Base-by-base conservation (phyloP, 37 sponge, comb jelly and placozoan species). In the Halichondria panicea region DNA sequence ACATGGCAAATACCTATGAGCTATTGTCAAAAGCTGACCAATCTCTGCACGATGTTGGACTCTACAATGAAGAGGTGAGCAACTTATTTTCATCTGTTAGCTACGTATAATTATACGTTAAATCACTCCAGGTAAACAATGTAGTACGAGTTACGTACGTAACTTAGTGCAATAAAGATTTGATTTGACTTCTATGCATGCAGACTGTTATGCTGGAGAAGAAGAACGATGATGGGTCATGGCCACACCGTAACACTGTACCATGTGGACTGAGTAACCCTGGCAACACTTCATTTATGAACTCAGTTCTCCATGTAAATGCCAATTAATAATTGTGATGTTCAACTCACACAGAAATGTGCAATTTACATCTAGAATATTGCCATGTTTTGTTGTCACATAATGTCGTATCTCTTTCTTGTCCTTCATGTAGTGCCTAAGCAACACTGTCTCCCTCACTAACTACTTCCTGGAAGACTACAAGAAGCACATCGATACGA, bases 241-340 rank as follows among this genome's bases (percentile, higher is more conserved):
- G 92, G 92, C 84, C 92, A 34, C 89, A 84, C 22, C 38, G 63
- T 30, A 19, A 32, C 32, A 81, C 81, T 37, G 90, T 85, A 4
- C 75, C 84, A 2, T 89, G 90, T 81, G 97, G 97, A 0, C 83
- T 96, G 35, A 81, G 74, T 52, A 96, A 96, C 70, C 69, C 89
- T 43, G 97, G 93, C 33, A 96, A 96, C 71, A 89, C 93, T 0
- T 93, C 88, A 55, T 93, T 87, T 71, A 93, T 89, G 93, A 96
- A 96, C 86, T 87, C 89, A 55, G 85, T 86, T 18, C 83, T 96
- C 24, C 87, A 86, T 66, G 84, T 83, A 41, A 66, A 44, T 21
- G 38, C 13, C n/a, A 22, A 28, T 2, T 1, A 30, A n/a, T 33
- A 37, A n/a, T n/a, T n/a, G n/a, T n/a, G n/a, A n/a, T n/a, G n/a